These are phyloP conservation scores for Spicauda simplicius DNA, from an alignment of 2,888 invertebrate species.

Conservation along the genomic window DNA sequence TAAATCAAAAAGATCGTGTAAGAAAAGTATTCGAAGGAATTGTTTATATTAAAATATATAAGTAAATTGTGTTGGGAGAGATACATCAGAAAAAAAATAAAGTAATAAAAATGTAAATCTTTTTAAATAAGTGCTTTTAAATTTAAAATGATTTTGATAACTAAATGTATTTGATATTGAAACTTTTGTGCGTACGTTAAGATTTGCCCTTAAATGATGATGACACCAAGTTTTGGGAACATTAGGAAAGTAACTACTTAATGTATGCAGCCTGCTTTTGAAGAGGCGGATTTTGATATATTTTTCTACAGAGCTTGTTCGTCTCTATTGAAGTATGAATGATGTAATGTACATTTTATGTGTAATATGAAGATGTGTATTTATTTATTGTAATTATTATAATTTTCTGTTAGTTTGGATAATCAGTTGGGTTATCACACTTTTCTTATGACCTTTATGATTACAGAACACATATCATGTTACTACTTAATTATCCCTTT, in stretches of 20 bases:
- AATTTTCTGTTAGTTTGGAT: not conserved
- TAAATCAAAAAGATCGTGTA: no score
- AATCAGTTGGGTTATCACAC: no score
- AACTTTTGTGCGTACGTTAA: not conserved
- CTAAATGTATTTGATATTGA: not conserved
- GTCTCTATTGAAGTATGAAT: constrained; percentile 13
- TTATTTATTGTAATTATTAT: constrained; percentile 45
- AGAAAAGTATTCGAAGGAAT: no score
- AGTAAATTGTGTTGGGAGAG: no score
- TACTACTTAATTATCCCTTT: no score
- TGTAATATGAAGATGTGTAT: constrained; percentile 13
- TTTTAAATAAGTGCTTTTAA: constrained; percentile 8
- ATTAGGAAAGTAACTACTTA: constrained; percentile 7
- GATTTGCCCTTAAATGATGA: not conserved
- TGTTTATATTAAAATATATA: no score
- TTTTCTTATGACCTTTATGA: no score
- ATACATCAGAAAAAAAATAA: not conserved
- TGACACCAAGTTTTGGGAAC: constrained; percentile 17
- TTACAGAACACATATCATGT: no score
- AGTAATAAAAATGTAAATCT: not conserved
- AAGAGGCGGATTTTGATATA: constrained; percentile 22
- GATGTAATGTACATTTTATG: not conserved
- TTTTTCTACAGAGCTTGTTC: constrained; percentile 30
- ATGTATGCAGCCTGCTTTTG: constrained; percentile 17
- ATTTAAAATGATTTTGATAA: not conserved